phyloP scores from a whole-genome alignment of 2,113 vertebrate species.

The Esox niger region DNA sequence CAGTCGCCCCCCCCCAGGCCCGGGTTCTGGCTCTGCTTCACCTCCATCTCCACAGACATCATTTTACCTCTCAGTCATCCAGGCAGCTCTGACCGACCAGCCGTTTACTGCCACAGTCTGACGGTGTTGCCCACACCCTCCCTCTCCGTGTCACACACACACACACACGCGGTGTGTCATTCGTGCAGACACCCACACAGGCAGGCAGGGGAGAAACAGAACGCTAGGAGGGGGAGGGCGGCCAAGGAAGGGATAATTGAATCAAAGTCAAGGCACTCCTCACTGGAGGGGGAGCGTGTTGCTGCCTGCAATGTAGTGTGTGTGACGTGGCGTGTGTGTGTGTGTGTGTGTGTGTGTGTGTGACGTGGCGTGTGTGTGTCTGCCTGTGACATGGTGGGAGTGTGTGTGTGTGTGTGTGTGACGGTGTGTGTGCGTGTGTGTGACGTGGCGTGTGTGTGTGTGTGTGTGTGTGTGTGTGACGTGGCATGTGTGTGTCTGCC shows the following conservation, averaged over 20 bases:
- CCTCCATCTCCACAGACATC: conserved; percentile 62
- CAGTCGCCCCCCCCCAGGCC: no score
- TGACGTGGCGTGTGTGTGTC: background rate
- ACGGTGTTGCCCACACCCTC: background rate
- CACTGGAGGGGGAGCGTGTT: conserved; percentile 20
- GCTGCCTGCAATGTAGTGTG: conserved; percentile 4
- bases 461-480: background rate
- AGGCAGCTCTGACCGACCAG: background rate
- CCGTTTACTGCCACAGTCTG: conserved; percentile 12
- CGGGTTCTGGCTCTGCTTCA: conserved; percentile 35
- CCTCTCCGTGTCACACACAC: conserved; percentile 36
- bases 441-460: background rate
- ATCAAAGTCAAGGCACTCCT: conserved; percentile 60
- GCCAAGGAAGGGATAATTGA: conserved; percentile 57
- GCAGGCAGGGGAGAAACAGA: conserved; percentile 31
- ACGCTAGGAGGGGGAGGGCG: conserved; percentile 33
- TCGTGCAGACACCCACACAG: no score
- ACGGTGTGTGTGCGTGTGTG: no score
- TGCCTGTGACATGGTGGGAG: no score
- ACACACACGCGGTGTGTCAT: conserved; percentile 54
- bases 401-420: conserved; percentile 14
- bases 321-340: conserved; percentile 21
- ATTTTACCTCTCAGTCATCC: conserved; percentile 41
- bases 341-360: conserved; percentile 20
- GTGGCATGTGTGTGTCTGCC: background rate